These are phyloP conservation scores for Bugula neritina DNA, from an alignment of 2,888 invertebrate species.

Conservation along the genomic window DNA sequence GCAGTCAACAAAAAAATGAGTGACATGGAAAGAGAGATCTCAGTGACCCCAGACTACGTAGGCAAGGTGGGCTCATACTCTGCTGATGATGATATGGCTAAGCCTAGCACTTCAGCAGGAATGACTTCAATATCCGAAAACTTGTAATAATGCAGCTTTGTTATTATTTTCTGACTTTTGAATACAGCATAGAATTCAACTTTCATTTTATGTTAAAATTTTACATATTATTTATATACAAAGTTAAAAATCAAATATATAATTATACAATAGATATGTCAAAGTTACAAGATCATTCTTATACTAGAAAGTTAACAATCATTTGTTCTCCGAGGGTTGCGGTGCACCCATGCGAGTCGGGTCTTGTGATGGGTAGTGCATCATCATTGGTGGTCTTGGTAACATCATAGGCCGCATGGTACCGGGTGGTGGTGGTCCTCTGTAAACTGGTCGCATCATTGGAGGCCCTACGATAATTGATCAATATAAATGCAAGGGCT, in stretches of 20 bases:
- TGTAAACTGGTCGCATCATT: slow-evolving; percentile 33
- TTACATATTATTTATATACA: background rate
- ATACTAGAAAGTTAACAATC: background rate
- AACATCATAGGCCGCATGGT: slow-evolving; percentile 52
- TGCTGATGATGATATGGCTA: slow-evolving; percentile 5
- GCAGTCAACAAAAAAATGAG: slow-evolving; percentile 80
- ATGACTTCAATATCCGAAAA: background rate
- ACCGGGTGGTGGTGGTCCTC: slow-evolving; percentile 54
- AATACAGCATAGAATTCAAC: background rate
- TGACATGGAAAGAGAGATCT: slow-evolving; percentile 89
- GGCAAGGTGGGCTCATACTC: slow-evolving; percentile 54
- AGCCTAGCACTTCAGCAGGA: background rate
- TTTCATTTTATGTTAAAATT: background rate
- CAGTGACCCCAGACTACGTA: slow-evolving; percentile 76
- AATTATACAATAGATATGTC: background rate
- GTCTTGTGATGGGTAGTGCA: slow-evolving; percentile 95
- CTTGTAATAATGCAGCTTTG: background rate
- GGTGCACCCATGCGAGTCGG: slow-evolving; percentile 74
- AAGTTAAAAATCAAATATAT: background rate
- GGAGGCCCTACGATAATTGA: slow-evolving; percentile 40
- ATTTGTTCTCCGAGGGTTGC: background rate
- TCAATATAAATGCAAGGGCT: no score
- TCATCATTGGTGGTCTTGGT: slow-evolving; percentile 52
- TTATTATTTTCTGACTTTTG: no score
- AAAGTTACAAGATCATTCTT: no score